Base-by-base conservation (phyloP, 1,140 invertebrate species). In the Cydia amplana region DNA sequence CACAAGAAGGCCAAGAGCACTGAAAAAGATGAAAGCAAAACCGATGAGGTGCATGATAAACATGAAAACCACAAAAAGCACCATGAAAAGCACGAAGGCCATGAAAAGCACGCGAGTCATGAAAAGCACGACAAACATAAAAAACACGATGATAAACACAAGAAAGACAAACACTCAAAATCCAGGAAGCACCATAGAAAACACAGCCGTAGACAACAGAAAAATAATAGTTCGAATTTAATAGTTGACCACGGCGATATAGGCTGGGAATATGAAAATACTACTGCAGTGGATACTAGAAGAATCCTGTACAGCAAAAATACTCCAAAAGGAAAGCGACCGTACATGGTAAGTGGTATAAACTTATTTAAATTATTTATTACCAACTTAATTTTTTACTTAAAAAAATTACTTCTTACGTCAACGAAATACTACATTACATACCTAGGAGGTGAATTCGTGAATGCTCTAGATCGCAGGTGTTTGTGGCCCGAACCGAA, bases 261-360 rank as follows among this genome's bases (percentile, higher is more conserved):
- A 23, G 84, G 85, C 0, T 92, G 91, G 89, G 85, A 88, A 14
- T 92, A 75, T 67, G 89, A 92, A 79, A 92, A 91, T 64, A 85
- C 75, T 5, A 88, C 86, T 0, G 23, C 77, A 6, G 84, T 91
- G 23, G 91, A 92, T 60, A 85, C 86, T 0, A 86, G 91, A 74
- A 85, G 91, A 77, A 92, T 92, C 72, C 64, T 92, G 16, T 88
- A 89, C 43, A 89, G 89, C 73, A 92, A 87, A 77, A 80, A 73
- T 67, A 87, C 88, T 4, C 43, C 43, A 9, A 77, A 76, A 51
- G 89, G 88, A 16, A 90, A 84, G 63, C 83, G 91, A 73, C 87
- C 89, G 36, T 92, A 92, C 40, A 92, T 92, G 91, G 91, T 92
- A 16, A 16, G 46, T 49, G 16, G 12, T 16, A 9, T 14, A 49